These are phyloP conservation scores for Turritopsis rubra DNA, from an alignment of 30 jellyfish, hydroid and myxozoan genomes.

Conservation along the genomic window DNA sequence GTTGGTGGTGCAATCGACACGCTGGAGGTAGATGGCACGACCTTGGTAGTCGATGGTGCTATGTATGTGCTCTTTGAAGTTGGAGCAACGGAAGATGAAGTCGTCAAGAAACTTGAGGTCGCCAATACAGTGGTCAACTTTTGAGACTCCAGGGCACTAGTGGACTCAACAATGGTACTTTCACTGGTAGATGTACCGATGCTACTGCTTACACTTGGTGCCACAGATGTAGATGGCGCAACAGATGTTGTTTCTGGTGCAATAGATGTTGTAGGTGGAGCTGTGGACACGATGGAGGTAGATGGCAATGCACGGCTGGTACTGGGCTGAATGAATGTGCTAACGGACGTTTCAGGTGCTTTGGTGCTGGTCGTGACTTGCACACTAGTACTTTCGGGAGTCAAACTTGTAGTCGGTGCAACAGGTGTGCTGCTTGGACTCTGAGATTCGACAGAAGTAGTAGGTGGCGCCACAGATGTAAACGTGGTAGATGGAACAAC, in stretches of 20 bases:
- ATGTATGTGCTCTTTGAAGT: neutral
- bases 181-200: neutral
- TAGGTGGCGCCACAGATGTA: slow-evolving; percentile 16
- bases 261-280: slow-evolving; percentile 17
- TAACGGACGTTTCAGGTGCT: neutral
- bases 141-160: neutral
- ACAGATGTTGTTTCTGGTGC: slow-evolving; percentile 32
- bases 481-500: slow-evolving; percentile 13
- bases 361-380: neutral
- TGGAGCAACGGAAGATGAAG: neutral
- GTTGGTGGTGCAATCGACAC: neutral
- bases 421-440: neutral
- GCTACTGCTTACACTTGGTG: slow-evolving; percentile 14
- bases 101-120: neutral
- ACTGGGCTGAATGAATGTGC: neutral
- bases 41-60: neutral
- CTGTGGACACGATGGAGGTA: neutral
- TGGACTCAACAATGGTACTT: neutral
- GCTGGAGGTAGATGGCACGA: neutral
- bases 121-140: neutral
- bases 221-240: slow-evolving; percentile 11
- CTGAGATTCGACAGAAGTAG: slow-evolving; percentile 20
- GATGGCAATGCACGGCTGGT: neutral
- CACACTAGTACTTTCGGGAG: neutral
- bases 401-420: neutral